Base-by-base conservation (phyloP, 1,140 invertebrate species). In the Drosophila athabasca region DNA sequence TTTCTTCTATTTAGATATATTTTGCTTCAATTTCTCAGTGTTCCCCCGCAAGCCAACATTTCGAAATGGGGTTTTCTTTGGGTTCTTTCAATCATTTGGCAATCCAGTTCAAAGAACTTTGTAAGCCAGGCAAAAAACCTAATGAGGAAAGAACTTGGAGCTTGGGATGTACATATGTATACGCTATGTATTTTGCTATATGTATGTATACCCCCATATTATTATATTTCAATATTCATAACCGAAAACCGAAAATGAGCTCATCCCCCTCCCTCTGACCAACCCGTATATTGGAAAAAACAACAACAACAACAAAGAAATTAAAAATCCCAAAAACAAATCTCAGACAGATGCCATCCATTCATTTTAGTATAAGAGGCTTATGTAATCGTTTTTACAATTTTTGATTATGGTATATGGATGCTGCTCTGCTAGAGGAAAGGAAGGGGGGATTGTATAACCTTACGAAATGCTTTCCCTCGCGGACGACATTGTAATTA, bases 351-450 rank as follows among this genome's bases (percentile, higher is more conserved):
- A 22, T 29, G 51, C 15, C 11, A 60, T 66, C 52, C 69, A 74
- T 82, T 74, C 57, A 78, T 75, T 70, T 66, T 66, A 58, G 35
- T 39, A 13, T 39, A 75, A 66, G 54, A 66, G 54, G 71, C 72
- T 84, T 84, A 84, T 84, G 80, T 84, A 84, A 84, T 69, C 62
- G 64, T 55, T 79, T 84, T 84, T 84, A 83, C 62, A 83, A 83
- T 72, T 69, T 78, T 43, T 43, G 49, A 68, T 73, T 59, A 54
- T 45, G 15, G 19, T 5, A 19, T 11, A 8, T 22, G 11, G 22
- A 11, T 22, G 46, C 46, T 31, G 31, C 24, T 31, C 31, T 26
- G 24, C 24, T 26, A 4, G 24, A 3, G 8, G 8, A 2, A 9
- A 0, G 35, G 9, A 1, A 11, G 35, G 35, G 11, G n/a, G 43